Percentiles rank a stretch among this genome's conserved stretches.
Evolutionary conservation across 2,797 vertebrate species (phyloP).

Genomic region (Passerculus sandwichensis): DNA sequence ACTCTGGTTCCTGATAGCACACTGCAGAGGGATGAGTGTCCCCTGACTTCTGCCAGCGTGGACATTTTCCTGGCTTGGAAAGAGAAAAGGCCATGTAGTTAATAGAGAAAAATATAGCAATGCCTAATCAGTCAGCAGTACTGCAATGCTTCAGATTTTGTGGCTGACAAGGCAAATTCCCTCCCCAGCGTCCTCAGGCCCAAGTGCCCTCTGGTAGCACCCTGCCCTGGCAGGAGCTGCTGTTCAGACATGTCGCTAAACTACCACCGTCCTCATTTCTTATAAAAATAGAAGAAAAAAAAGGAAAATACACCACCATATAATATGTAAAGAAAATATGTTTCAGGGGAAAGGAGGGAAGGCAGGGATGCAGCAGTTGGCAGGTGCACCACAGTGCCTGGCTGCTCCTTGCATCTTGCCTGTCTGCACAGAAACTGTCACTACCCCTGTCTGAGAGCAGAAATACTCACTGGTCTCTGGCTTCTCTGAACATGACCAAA

Average conservation of each 20-base stretch:
- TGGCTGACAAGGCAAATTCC: background rate
- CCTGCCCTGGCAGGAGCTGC: background rate
- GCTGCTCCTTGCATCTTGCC: background rate
- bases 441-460: background rate
- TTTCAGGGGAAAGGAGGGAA: background rate
- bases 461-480: background rate
- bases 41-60: background rate
- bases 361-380: background rate
- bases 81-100: constrained; percentile 10
- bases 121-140: background rate
- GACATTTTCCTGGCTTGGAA: constrained; percentile 25
- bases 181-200: background rate
- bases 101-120: background rate
- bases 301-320: background rate
- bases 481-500: background rate
- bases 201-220: background rate
- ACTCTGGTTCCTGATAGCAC: background rate
- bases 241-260: background rate
- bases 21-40: background rate
- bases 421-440: background rate
- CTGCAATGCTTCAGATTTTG: background rate
- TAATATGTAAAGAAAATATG: background rate
- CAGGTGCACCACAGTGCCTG: background rate
- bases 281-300: background rate
- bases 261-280: background rate